Evolutionary conservation across 2,113 vertebrate species (phyloP), one percentile per base, ranked within the genome.

Genomic region (Thermophis baileyi): DNA sequence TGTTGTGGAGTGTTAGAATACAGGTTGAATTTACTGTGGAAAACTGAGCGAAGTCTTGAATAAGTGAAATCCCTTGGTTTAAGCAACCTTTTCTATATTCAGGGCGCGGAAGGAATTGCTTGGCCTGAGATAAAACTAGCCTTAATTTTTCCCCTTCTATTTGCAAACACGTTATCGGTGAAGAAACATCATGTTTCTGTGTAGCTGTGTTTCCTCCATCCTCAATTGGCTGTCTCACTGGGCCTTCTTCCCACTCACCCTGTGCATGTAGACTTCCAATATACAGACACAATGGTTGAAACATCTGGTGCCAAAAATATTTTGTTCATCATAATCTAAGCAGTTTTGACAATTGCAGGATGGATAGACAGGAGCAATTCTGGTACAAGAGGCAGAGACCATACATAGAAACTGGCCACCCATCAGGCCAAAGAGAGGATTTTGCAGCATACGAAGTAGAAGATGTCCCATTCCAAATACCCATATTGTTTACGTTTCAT

Each of bases 1-100:
- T 94, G 95, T 97, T 95, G 96, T 93, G 95, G 94, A 95, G 96
- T 96, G 95, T 96, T 95, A 97, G 95, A 95, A 96, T 91, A 93
- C 91, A 88, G n/a, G 55, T 94, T 96, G 14, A 0, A 94, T 95
- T 81, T 94, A 91, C 88, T 88, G 92, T 88, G 92, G 89, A 40
- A 94, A 24, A 95, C 92, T 86, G 93, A 55, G 95, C 90, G 93
- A 96, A 96, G 96, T 95, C 96, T 97, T 97, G 96, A 95, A 40
- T 44, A 89, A 95, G 94, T 91, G 89, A 93, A 53, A 60, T 0
- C 0, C 90, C 89, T 96, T 94, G 93, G 92, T 93, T 93, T 92
- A 54, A 40, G n/a, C 86, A 94, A 91, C 74, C 93, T 92, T 90
- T 85, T 49, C 27, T n/a, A 6, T 24, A 22, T 86, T 18, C 40